A percentile compares a stretch with the other conserved stretches of the same genome.
Conservation (phyloP, 2,888 invertebrate species). For the Thyatira batis region DNA sequence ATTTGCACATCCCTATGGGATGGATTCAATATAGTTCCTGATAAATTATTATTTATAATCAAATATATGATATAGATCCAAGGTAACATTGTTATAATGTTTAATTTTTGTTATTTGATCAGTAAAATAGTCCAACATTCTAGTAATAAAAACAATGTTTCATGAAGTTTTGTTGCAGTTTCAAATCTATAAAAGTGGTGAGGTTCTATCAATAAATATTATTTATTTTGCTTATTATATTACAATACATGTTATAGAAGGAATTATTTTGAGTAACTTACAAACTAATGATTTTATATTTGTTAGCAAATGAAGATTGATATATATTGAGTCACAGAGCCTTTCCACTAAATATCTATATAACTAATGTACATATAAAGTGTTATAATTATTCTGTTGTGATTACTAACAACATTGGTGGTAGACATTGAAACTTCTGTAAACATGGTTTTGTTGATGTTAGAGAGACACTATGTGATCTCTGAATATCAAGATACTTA, state of each 20-base stretch:
- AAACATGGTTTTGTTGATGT: neutral
- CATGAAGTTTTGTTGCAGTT: conserved; percentile 67
- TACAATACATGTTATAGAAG: neutral
- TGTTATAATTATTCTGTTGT: neutral
- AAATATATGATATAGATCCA: conserved; percentile 12
- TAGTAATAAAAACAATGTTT: neutral
- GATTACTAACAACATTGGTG: neutral
- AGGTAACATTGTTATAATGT: conserved; percentile 15
- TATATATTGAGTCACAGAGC: neutral
- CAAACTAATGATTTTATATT: no score
- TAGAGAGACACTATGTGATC: neutral
- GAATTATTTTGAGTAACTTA: neutral
- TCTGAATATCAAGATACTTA: no score
- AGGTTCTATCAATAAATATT: neutral
- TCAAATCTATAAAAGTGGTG: conserved; percentile 28
- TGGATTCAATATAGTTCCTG: conserved; percentile 50
- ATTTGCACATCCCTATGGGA: neutral
- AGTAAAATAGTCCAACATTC: conserved; percentile 4
- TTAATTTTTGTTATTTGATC: conserved; percentile 42
- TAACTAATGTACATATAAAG: neutral
- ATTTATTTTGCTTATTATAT: neutral
- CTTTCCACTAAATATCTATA: neutral
- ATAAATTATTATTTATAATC: conserved; percentile 13
- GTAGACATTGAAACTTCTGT: neutral
- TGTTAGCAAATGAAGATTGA: no score